These are phyloP conservation scores for Heliconius himera DNA, from an alignment of 1,140 invertebrate genomes.

Conservation along the genomic window DNA sequence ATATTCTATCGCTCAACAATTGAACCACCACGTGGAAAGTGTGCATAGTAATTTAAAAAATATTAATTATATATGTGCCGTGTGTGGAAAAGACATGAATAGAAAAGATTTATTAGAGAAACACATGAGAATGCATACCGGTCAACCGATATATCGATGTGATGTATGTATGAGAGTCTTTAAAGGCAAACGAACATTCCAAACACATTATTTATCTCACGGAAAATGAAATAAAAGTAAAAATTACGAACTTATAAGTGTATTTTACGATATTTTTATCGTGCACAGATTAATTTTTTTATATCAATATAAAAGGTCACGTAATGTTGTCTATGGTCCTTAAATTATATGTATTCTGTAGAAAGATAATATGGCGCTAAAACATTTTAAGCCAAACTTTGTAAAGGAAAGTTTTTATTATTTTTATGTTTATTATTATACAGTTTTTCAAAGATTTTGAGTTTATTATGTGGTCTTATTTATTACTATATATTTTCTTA, in stretches of 20 bases:
- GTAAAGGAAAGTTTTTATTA: background rate
- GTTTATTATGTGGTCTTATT: background rate
- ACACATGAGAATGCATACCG: conserved; percentile 47
- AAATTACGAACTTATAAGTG: conserved; percentile 5
- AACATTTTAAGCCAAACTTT: background rate
- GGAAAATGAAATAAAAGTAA: conserved; percentile 36
- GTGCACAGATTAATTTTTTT: conserved; percentile 5
- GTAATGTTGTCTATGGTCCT: background rate
- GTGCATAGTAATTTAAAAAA: conserved; percentile 42
- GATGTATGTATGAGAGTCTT: conserved; percentile 52
- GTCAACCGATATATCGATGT: conserved; percentile 51
- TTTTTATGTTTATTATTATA: background rate
- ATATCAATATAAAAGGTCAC: background rate
- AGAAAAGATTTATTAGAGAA: conserved; percentile 47
- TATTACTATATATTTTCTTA: too few relatives aligned
- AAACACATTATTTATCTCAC: conserved; percentile 51
- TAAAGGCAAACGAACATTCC: conserved; percentile 48
- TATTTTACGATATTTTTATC: conserved; percentile 11
- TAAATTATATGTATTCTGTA: background rate
- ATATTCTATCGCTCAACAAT: conserved; percentile 43
- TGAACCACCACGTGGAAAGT: conserved; percentile 42
- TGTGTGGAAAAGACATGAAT: conserved; percentile 52
- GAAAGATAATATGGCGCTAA: background rate
- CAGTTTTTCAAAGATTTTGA: background rate
- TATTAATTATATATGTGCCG: conserved; percentile 40